A percentile compares a stretch with the other conserved stretches of the same genome.
These are phyloP conservation scores for Apotomis betuletana DNA, from an alignment of 2,888 invertebrate genomes.

Conservation along the genomic window DNA sequence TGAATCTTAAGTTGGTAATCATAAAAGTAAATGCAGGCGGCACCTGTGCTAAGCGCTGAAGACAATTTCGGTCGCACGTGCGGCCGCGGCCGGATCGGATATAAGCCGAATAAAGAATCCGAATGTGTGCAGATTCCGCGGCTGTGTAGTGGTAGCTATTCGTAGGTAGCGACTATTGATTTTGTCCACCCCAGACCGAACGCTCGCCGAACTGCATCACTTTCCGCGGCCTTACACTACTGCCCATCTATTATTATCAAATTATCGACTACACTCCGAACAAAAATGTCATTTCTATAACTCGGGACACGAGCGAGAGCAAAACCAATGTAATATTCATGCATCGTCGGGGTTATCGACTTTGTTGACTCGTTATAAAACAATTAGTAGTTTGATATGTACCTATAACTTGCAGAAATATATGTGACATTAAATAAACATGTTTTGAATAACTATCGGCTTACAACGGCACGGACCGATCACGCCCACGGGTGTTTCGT, in stretches of 20 bases:
- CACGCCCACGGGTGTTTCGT: conserved; percentile 22
- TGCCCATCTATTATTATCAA: conserved; percentile 70
- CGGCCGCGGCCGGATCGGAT: conserved; percentile 51
- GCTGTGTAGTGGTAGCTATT: conserved; percentile 72
- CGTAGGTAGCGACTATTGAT: conserved; percentile 79
- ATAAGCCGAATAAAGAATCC: conserved; percentile 73
- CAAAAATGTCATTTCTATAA: conserved; percentile 45
- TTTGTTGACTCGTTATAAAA: conserved; percentile 3
- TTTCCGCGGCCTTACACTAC: conserved; percentile 62
- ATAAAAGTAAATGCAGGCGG: conserved; percentile 47
- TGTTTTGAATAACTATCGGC: conserved; percentile 33
- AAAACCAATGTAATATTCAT: conserved; percentile 13
- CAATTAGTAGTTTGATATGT: conserved; percentile 4
- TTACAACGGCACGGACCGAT: conserved; percentile 24
- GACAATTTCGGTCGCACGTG: conserved; percentile 62
- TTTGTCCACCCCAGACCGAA: conserved; percentile 80
- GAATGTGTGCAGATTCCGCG: conserved; percentile 75
- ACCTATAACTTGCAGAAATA: conserved; percentile 26
- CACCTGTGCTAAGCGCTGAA: conserved; percentile 66
- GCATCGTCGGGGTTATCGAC: conserved; percentile 13
- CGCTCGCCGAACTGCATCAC: conserved; percentile 69
- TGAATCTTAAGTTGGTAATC: background rate
- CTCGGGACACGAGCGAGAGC: conserved; percentile 17
- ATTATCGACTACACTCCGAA: conserved; percentile 64
- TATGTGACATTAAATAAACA: conserved; percentile 33